phyloP scores from a whole-genome alignment of 2,797 vertebrate genomes.

The Melanotaenia maccullochi region DNA sequence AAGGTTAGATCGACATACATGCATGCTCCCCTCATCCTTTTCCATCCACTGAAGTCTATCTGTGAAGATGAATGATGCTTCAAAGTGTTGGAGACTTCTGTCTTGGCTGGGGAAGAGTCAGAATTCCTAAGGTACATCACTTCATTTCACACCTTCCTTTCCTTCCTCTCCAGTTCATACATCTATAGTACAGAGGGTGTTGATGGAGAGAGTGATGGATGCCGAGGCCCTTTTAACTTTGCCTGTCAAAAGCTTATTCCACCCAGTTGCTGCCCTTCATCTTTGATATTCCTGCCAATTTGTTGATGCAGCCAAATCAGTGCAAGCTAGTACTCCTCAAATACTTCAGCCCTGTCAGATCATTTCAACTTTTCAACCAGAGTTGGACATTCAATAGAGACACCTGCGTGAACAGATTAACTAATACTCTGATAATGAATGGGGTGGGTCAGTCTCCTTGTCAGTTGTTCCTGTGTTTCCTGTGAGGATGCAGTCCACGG shows the following conservation, averaged over 20 bases:
- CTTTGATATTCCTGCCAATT: conserved; percentile 61
- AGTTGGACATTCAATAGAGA: conserved; percentile 51
- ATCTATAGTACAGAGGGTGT: conserved; percentile 42
- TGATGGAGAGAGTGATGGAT: conserved; percentile 52
- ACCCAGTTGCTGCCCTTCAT: conserved; percentile 39
- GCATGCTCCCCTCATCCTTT: neutral
- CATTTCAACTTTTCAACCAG: conserved; percentile 49
- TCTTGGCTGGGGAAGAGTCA: conserved; percentile 29
- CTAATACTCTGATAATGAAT: conserved; percentile 53
- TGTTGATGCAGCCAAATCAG: conserved; percentile 50
- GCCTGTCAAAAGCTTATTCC: conserved; percentile 62
- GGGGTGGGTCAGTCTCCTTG: conserved; percentile 32
- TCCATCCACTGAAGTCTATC: conserved; percentile 16
- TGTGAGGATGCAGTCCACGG: conserved; percentile 29
- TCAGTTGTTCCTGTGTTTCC: conserved; percentile 46
- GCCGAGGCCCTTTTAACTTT: conserved; percentile 50
- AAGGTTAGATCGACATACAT: conserved; percentile 4
- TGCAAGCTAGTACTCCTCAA: conserved; percentile 39
- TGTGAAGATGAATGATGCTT: conserved; percentile 47
- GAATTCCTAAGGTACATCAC: conserved; percentile 23
- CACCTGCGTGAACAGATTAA: conserved; percentile 65
- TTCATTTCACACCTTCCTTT: conserved; percentile 45
- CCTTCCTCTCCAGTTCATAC: conserved; percentile 19
- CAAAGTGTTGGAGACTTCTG: conserved; percentile 38
- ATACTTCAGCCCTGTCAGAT: conserved; percentile 54